phyloP scores from a whole-genome alignment of 2,888 invertebrate species.

The Heliconius aoede region DNA sequence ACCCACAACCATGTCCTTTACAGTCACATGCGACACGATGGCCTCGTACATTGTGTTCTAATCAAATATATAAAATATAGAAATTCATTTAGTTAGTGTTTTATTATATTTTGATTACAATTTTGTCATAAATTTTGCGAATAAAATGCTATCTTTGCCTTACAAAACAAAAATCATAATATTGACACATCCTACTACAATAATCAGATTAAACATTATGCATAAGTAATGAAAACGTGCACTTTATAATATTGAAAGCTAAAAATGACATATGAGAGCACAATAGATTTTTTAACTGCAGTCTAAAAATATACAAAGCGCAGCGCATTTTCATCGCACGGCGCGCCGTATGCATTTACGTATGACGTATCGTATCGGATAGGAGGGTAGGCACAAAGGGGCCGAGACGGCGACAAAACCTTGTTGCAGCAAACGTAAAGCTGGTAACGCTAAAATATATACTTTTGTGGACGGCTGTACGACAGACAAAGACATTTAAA shows the following conservation, averaged over 20 bases:
- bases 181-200: not conserved
- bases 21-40: no score
- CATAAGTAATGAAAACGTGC: constrained; percentile 11
- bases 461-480: constrained; percentile 39
- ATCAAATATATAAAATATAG: not conserved
- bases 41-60: not conserved
- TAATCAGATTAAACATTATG: constrained; percentile 1
- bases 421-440: constrained; percentile 37
- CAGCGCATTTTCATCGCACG: constrained; percentile 46
- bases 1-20: no score
- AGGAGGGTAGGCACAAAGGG: constrained; percentile 35
- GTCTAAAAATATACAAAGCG: constrained; percentile 46
- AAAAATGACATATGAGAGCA: constrained; percentile 41
- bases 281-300: constrained; percentile 46
- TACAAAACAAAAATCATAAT: not conserved
- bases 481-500: constrained; percentile 54
- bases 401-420: constrained; percentile 32
- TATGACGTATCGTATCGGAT: constrained; percentile 39
- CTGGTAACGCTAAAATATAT: constrained; percentile 33
- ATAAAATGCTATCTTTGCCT: no score
- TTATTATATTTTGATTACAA: no score
- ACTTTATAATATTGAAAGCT: constrained; percentile 37
- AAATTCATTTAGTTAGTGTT: no score
- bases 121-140: no score
- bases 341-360: constrained; percentile 47